A percentile compares a stretch with the other conserved stretches of the same genome.
phyloP scores from a whole-genome alignment of 2,797 vertebrate genomes.

The Crypturellus tataupa region DNA sequence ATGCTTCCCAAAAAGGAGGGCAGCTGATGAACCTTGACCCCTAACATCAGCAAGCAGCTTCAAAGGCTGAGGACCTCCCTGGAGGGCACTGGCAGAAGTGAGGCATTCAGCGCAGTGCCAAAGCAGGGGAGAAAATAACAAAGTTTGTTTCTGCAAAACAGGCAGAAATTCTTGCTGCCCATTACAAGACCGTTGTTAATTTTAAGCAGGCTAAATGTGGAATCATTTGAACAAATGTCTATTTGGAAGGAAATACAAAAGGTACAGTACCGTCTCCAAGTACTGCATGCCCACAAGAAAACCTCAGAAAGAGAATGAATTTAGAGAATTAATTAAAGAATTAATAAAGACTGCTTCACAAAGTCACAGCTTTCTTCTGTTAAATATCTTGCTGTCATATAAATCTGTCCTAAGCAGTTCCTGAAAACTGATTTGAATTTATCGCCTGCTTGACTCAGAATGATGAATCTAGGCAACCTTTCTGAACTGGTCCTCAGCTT shows the following conservation, averaged over 20 bases:
- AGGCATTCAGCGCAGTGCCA: too few species aligned
- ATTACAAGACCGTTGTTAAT: neutral
- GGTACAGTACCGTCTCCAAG: neutral
- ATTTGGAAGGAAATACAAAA: neutral
- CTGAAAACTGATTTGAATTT: neutral
- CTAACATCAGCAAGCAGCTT: neutral
- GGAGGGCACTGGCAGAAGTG: neutral
- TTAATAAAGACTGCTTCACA: neutral
- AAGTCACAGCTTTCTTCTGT: neutral
- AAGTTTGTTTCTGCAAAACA: neutral
- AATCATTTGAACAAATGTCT: neutral
- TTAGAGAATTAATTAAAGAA: neutral
- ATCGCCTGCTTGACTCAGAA: neutral
- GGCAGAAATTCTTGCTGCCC: rapidly evolving
- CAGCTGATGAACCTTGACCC: neutral
- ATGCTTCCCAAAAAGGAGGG: neutral
- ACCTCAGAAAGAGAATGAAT: neutral
- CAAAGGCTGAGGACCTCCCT: constrained; percentile 4
- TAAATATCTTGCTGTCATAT: neutral
- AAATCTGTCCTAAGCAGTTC: neutral
- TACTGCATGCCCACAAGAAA: neutral
- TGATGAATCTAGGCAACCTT: neutral
- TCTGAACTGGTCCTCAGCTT: neutral
- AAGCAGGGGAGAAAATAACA: neutral
- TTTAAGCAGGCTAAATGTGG: neutral